phyloP scores from a whole-genome alignment of 2,888 invertebrate genomes.

The Athetis lepigone region DNA sequence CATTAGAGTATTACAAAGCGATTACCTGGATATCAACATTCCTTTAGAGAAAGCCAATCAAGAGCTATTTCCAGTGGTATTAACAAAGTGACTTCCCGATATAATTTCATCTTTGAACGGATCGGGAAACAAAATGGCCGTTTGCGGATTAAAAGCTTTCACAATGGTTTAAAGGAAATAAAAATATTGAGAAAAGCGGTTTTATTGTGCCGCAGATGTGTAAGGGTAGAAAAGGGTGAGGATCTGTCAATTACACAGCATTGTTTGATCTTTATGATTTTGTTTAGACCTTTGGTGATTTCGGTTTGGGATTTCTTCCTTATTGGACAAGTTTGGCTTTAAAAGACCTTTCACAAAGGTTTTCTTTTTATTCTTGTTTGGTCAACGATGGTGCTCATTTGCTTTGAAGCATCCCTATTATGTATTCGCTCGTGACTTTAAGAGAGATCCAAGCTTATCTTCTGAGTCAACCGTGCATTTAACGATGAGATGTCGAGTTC shows the following conservation, averaged over 20 bases:
- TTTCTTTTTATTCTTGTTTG: no score
- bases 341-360: background rate
- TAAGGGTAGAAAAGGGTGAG: background rate
- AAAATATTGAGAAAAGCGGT: constrained; percentile 32
- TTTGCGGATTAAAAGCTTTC: constrained; percentile 47
- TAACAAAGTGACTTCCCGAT: constrained; percentile 26
- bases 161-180: constrained; percentile 39
- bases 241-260: constrained; percentile 16
- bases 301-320: background rate
- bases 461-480: background rate
- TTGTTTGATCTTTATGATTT: background rate
- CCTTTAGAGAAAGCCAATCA: constrained; percentile 44
- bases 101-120: constrained; percentile 39
- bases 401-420: background rate
- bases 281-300: background rate
- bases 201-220: constrained; percentile 18
- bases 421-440: background rate
- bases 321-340: background rate
- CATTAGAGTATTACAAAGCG: constrained; percentile 37
- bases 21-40: constrained; percentile 16
- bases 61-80: constrained; percentile 33
- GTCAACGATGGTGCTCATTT: no score
- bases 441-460: background rate
- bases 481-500: background rate
- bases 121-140: constrained; percentile 38